Percentiles rank a stretch among this genome's conserved stretches.
These are phyloP conservation scores for Notechis scutatus DNA, from an alignment of 2,113 vertebrate species.

Conservation along the genomic window DNA sequence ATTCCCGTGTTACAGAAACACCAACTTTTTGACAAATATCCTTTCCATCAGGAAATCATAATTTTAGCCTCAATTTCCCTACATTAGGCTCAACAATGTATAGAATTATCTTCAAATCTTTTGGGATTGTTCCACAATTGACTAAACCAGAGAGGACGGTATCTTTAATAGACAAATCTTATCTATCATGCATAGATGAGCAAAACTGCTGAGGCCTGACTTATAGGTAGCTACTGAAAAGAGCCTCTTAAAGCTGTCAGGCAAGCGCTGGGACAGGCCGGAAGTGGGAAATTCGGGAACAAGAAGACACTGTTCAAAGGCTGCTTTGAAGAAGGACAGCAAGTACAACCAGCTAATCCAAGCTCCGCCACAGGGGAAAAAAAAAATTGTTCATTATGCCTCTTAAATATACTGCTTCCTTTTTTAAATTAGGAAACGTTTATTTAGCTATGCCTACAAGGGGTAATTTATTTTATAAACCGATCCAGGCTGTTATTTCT, in stretches of 20 bases:
- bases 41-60: background rate
- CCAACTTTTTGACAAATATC: background rate
- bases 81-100: background rate
- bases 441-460: accelerated
- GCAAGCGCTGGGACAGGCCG: background rate
- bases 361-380: background rate
- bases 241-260: background rate
- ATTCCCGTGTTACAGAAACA: background rate
- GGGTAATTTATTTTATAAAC: constrained; percentile 22
- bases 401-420: background rate
- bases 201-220: background rate
- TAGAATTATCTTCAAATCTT: background rate
- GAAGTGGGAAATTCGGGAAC: background rate
- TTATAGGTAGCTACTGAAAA: background rate
- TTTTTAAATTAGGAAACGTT: background rate
- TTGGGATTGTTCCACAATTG: background rate
- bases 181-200: background rate
- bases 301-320: background rate
- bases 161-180: background rate
- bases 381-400: background rate
- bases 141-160: background rate
- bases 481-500: background rate
- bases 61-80: background rate
- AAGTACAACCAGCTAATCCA: background rate
- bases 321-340: accelerated